Evolutionary conservation across 2,797 vertebrate species (phyloP).

Genomic region (Sebastes minor): DNA sequence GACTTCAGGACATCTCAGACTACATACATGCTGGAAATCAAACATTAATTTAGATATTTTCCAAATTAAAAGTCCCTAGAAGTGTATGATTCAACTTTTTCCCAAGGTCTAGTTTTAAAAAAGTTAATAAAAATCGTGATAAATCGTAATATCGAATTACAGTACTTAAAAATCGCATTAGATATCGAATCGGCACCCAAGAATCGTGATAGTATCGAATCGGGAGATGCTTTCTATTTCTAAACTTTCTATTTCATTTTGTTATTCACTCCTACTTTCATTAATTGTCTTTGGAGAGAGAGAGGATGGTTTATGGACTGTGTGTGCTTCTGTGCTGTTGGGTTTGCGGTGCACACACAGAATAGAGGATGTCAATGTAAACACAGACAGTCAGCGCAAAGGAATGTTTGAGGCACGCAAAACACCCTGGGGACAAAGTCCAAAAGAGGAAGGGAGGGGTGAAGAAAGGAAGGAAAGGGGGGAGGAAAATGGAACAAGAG

Average conservation of each 20-base stretch:
- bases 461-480: constrained; percentile 26
- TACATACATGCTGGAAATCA: too few relatives aligned
- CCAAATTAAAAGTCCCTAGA: too few relatives aligned
- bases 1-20: too few relatives aligned
- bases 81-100: too few relatives aligned
- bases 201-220: too few relatives aligned
- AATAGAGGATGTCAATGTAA: constrained; percentile 77
- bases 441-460: constrained; percentile 50
- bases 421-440: constrained; percentile 70
- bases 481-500: constrained; percentile 36
- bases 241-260: constrained; percentile 1
- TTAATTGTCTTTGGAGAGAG: constrained; percentile 3
- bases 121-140: too few relatives aligned
- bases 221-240: constrained; percentile 1
- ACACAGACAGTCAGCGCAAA: constrained; percentile 78
- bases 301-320: constrained; percentile 30
- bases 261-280: constrained; percentile 11
- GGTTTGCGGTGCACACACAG: constrained; percentile 39
- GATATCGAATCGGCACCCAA: too few relatives aligned
- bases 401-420: constrained; percentile 79
- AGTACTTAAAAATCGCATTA: too few relatives aligned
- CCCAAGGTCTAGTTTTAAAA: too few relatives aligned
- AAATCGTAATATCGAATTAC: too few relatives aligned
- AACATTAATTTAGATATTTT: too few relatives aligned
- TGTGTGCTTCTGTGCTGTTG: constrained; percentile 36